Evolutionary conservation across 2,888 invertebrate genomes (phyloP).

Genomic region (Drosophila subsilvestris): DNA sequence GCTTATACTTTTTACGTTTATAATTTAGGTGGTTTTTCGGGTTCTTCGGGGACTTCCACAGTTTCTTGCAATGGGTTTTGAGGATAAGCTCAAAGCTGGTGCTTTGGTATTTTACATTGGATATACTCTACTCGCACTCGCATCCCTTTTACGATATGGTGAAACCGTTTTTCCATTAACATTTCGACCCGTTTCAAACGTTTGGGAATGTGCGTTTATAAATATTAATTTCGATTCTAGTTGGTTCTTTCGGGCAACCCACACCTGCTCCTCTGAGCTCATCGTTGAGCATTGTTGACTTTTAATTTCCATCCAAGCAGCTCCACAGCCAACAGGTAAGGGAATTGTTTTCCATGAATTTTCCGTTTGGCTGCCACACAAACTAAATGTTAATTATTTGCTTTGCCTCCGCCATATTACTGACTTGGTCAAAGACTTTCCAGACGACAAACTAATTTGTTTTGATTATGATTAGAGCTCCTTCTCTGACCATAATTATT

Average conservation of each 20-base stretch:
- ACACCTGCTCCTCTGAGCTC: not conserved
- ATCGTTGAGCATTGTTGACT: conserved; percentile 63
- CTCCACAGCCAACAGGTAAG: conserved; percentile 49
- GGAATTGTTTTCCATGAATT: conserved; percentile 50
- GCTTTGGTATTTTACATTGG: not conserved
- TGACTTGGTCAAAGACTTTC: conserved; percentile 46
- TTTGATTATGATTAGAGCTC: conserved; percentile 52
- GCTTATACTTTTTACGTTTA: conserved; percentile 51
- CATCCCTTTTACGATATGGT: conserved; percentile 14
- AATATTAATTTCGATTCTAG: conserved; percentile 72
- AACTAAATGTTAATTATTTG: conserved; percentile 71
- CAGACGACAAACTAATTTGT: conserved; percentile 67
- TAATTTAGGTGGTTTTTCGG: conserved; percentile 65
- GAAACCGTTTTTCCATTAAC: conserved; percentile 40
- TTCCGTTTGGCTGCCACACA: conserved; percentile 41
- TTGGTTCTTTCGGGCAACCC: conserved; percentile 9
- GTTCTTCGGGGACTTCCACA: conserved; percentile 53
- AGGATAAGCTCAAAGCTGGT: not conserved
- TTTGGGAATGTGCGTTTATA: conserved; percentile 61
- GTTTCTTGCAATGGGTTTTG: conserved; percentile 19
- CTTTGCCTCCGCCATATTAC: conserved; percentile 30
- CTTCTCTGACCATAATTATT: conserved; percentile 44
- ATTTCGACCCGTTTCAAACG: conserved; percentile 39
- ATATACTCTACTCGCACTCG: not conserved
- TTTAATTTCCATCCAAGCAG: conserved; percentile 64